These are phyloP conservation scores for Astropecten irregularis DNA, from an alignment of 53 echinoderm and acorn worm genomes.

Conservation along the genomic window DNA sequence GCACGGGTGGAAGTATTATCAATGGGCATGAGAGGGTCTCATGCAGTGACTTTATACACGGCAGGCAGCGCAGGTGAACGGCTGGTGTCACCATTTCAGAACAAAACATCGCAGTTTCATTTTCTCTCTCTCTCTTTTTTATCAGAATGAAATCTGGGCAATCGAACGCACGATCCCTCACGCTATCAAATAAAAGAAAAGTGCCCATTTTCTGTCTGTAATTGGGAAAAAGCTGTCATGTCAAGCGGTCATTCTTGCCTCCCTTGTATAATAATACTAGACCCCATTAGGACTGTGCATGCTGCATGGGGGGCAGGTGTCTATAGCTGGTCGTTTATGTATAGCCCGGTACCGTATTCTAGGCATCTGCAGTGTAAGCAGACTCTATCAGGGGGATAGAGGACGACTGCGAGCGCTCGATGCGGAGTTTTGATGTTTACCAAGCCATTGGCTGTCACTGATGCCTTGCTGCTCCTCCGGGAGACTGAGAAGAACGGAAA, in stretches of 20 bases:
- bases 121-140: too few species aligned
- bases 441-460: conserved; percentile 58
- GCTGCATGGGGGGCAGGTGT: conserved; percentile 38
- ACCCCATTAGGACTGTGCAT: not conserved
- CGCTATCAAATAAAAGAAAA: not conserved
- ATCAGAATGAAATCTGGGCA: not conserved
- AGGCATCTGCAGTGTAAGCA: conserved; percentile 31
- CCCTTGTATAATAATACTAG: too few species aligned
- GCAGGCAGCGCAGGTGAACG: not conserved
- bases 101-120: not conserved
- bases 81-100: conserved; percentile 9
- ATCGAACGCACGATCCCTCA: not conserved
- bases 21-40: not conserved
- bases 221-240: conserved; percentile 2
- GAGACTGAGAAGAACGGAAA: not conserved
- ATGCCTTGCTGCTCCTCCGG: conserved; percentile 47
- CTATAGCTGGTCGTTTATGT: conserved; percentile 11
- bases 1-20: conserved; percentile 52
- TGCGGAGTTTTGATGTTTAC: conserved; percentile 55
- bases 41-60: too few species aligned
- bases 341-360: not conserved
- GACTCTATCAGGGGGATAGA: conserved; percentile 42
- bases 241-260: not conserved
- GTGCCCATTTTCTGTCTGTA: not conserved
- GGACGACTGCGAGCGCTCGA: conserved; percentile 32